Percentiles rank a stretch among this genome's conserved stretches.
These are phyloP conservation scores for Aphaenogaster rudis DNA, from an alignment of 1,140 invertebrate genomes.

Conservation along the genomic window DNA sequence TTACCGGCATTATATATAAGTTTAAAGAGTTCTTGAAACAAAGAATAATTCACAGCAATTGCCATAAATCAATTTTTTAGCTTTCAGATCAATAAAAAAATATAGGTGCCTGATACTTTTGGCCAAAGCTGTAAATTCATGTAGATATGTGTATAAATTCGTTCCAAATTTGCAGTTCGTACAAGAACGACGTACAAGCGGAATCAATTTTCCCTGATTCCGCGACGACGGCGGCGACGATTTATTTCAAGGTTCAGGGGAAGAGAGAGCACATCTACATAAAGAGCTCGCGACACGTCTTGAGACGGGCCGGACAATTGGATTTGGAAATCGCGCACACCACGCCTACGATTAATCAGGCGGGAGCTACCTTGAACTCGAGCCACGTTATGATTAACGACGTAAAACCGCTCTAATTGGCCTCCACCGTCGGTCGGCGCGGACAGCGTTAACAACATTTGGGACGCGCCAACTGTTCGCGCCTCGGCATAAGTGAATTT, in stretches of 20 bases:
- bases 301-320: constrained; percentile 59
- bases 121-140: no score
- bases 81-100: no score
- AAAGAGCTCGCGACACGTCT: constrained; percentile 38
- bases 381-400: constrained; percentile 66
- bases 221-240: neutral
- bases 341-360: constrained; percentile 66
- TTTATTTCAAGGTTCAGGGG: constrained; percentile 54
- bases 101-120: no score
- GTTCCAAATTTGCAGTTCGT: neutral
- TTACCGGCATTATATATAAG: no score
- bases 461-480: constrained; percentile 45
- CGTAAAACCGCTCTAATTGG: constrained; percentile 71
- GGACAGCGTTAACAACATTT: constrained; percentile 40
- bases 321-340: constrained; percentile 68
- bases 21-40: no score
- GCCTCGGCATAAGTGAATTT: constrained; percentile 28
- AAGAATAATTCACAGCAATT: no score
- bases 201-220: constrained; percentile 30
- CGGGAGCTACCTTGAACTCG: constrained; percentile 69
- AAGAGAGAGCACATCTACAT: constrained; percentile 65
- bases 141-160: neutral
- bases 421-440: constrained; percentile 28
- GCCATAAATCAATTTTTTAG: no score
- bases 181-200: neutral